phyloP scores from a whole-genome alignment of 2,888 invertebrate genomes.

The Notodromas monacha region DNA sequence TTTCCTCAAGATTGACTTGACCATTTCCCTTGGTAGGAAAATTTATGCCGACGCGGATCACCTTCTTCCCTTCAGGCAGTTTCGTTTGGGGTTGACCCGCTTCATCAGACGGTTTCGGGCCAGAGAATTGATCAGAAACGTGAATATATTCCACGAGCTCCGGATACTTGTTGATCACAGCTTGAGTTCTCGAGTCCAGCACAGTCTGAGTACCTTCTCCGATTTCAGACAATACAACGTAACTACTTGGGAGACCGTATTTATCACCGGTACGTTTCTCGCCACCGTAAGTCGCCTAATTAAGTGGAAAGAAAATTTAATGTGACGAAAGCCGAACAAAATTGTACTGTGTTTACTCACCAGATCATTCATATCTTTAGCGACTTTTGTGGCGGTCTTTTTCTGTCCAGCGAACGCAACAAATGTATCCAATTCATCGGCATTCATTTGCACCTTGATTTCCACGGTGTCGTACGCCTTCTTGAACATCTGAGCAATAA shows the following conservation, averaged over 20 bases:
- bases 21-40: constrained; percentile 25
- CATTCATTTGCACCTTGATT: constrained; percentile 48
- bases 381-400: constrained; percentile 43
- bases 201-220: constrained; percentile 53
- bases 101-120: constrained; percentile 24
- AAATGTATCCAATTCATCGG: constrained; percentile 70
- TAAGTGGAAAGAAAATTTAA: constrained; percentile 6
- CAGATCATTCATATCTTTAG: constrained; percentile 77
- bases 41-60: constrained; percentile 48
- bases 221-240: constrained; percentile 56
- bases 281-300: constrained; percentile 39
- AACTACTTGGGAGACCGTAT: constrained; percentile 34
- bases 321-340: no score
- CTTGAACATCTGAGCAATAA: constrained; percentile 43
- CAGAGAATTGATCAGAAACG: constrained; percentile 80
- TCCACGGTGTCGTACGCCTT: constrained; percentile 60
- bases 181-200: constrained; percentile 42
- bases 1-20: constrained; percentile 19
- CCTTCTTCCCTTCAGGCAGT: constrained; percentile 38
- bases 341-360: constrained; percentile 24
- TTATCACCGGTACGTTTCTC: constrained; percentile 46
- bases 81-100: constrained; percentile 16
- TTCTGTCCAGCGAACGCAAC: constrained; percentile 69
- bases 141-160: constrained; percentile 73
- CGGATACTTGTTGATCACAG: constrained; percentile 43